Evolutionary conservation across 2,888 invertebrate genomes (phyloP).

Genomic region (Alloplasta piceator): DNA sequence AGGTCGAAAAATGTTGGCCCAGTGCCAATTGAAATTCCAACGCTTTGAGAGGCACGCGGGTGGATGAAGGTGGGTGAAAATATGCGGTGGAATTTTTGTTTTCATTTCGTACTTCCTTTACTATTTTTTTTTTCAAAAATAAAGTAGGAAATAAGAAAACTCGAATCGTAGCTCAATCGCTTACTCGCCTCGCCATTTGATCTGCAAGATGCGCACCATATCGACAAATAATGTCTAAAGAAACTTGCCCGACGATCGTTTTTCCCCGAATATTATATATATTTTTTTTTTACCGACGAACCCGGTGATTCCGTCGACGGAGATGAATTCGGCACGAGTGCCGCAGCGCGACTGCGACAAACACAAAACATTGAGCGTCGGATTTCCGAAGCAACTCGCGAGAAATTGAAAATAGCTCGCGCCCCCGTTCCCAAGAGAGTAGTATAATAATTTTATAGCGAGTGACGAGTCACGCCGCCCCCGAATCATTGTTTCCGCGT

Average conservation of each 20-base stretch:
- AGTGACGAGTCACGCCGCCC: slow-evolving; percentile 48
- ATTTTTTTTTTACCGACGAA: background rate
- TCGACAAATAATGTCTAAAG: background rate
- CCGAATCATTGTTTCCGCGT: slow-evolving; percentile 59
- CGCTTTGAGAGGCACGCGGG: slow-evolving; percentile 45
- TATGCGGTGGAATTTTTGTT: background rate
- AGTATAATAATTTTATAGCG: slow-evolving; percentile 31
- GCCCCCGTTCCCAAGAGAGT: slow-evolving; percentile 57
- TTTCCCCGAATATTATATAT: background rate
- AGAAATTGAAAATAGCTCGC: slow-evolving; percentile 69
- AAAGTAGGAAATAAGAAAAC: too few relatives aligned
- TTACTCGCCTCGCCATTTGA: slow-evolving; percentile 75
- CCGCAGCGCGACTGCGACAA: slow-evolving; percentile 44
- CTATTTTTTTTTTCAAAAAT: slow-evolving; percentile 10
- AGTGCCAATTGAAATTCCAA: slow-evolving; percentile 74
- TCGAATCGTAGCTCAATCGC: too few relatives aligned
- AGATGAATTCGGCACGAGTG: slow-evolving; percentile 34
- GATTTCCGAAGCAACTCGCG: slow-evolving; percentile 61
- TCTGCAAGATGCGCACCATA: slow-evolving; percentile 71
- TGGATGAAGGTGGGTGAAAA: slow-evolving; percentile 24
- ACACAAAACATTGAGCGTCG: slow-evolving; percentile 13
- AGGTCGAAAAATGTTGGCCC: slow-evolving; percentile 67
- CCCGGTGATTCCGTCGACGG: background rate
- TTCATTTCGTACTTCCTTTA: background rate
- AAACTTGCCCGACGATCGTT: background rate